phyloP scores from a whole-genome alignment of 2,113 vertebrate genomes.

The Chionodraco myersi region DNA sequence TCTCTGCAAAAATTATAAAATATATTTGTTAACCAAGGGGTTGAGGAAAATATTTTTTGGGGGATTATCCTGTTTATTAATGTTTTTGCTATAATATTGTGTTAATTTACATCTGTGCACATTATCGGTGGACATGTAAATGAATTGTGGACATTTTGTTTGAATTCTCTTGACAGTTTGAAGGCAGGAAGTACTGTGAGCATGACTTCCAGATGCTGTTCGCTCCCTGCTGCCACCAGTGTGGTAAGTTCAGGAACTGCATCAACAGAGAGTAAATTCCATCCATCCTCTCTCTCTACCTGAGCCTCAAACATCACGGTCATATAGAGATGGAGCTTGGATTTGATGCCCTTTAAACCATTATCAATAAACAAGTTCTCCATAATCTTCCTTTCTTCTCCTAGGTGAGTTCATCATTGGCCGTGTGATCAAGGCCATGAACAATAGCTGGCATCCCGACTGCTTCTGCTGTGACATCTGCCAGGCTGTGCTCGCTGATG shows the following conservation, averaged over 20 bases:
- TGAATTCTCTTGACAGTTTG: constrained; percentile 87
- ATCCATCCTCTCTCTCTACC: not conserved
- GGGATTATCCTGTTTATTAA: not conserved
- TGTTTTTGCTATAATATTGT: not conserved
- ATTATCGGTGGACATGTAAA: not conserved
- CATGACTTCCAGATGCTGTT: constrained; percentile 99
- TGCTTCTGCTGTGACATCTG: constrained; percentile 98
- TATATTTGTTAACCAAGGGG: not conserved
- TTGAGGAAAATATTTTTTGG: not conserved
- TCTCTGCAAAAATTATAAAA: not conserved
- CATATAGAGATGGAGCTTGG: not conserved
- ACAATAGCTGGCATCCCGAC: constrained; percentile 98
- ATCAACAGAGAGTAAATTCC: not conserved
- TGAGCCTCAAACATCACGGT: not conserved
- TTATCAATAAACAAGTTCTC: not conserved
- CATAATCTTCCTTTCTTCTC: not conserved
- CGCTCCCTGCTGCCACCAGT: constrained; percentile 97
- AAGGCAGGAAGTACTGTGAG: constrained; percentile 98
- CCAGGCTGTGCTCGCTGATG: constrained; percentile 91
- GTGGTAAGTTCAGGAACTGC: constrained; percentile 87
- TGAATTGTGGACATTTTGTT: not conserved
- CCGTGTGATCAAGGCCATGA: constrained; percentile 99
- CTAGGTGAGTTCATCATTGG: constrained; percentile 98
- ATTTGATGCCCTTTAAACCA: not conserved
- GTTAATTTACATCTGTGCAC: not conserved